Evolutionary conservation across 2,113 vertebrate genomes (phyloP).

Genomic region (Rhadina sibilatrix): DNA sequence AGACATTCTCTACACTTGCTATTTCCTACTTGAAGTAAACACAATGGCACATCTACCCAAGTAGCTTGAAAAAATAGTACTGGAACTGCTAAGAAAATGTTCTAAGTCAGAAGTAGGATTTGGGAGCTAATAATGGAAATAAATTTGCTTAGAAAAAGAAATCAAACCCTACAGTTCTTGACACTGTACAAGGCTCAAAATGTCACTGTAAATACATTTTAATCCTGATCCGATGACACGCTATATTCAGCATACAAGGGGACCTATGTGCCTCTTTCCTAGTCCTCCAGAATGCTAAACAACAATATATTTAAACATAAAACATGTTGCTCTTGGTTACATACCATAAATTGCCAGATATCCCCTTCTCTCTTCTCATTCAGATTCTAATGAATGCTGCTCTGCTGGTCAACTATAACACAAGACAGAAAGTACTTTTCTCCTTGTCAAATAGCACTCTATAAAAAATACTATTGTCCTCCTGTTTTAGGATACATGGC

Average conservation of each 20-base stretch:
- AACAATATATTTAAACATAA: background rate
- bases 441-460: constrained; percentile 20
- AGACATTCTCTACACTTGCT: background rate
- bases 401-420: background rate
- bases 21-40: background rate
- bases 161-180: background rate
- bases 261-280: background rate
- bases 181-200: background rate
- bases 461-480: background rate
- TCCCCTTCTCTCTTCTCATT: constrained; percentile 21
- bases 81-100: background rate
- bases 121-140: background rate
- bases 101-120: background rate
- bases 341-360: background rate
- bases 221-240: background rate
- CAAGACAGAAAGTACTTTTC: constrained; percentile 22
- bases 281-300: constrained; percentile 3
- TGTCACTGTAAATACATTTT: background rate
- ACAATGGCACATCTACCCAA: background rate
- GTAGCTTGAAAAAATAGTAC: background rate
- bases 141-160: background rate
- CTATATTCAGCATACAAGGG: background rate
- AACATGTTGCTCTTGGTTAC: background rate
- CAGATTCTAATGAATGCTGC: constrained; percentile 41
- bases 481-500: background rate